Base-by-base conservation (phyloP, 2,113 vertebrate species). In the Crotalus helleri region DNA sequence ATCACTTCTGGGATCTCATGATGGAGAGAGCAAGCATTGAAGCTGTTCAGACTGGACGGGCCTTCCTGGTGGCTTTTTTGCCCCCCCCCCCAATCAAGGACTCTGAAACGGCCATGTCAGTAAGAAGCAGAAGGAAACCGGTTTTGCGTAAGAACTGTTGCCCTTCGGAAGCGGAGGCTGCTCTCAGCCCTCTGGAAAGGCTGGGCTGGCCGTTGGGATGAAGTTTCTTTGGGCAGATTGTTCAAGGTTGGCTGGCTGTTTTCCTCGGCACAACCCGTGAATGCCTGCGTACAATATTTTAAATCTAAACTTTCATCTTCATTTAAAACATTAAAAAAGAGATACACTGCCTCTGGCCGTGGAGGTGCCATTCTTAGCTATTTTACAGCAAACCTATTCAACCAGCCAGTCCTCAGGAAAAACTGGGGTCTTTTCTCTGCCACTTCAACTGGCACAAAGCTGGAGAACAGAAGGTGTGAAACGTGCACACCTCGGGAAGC, bases 401-500 rank as follows among this genome's bases (percentile, higher is more conserved):
- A 81, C 3, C 33, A 21, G 8, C 0, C 1, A 44, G 74, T 21
- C 3, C 17, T 9, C 5, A n/a, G 26, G 29, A 49, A 10, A 33
- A 33, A 10, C 26, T 12, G 53, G 15, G 3, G 15, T 6, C 46
- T 39, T 59, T 26, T 61, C 55, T 49, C 23, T 53, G 55, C 7
- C n/a, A 10, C 11, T 24, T 39, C 0, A 39, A 46, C 39, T 8
- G 64, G 89, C 8, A 10, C 5, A 12, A 57, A 17, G 74, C 26
- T 59, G 7, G 15, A 3, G 15, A 33, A 58, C 39, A 17, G 12
- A 0, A 1, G 24, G 17, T 0, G 1, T 0, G 0, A 23, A 17
- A 4, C 0, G 0, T 24, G 53, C 10, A 39, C 81, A 90, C 21
- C 46, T 12, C 3, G 49, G 3, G 0, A 7, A 92, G 58, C 24